Base-by-base conservation (phyloP, 2,888 invertebrate genomes). In the Agrilus cyanescens region DNA sequence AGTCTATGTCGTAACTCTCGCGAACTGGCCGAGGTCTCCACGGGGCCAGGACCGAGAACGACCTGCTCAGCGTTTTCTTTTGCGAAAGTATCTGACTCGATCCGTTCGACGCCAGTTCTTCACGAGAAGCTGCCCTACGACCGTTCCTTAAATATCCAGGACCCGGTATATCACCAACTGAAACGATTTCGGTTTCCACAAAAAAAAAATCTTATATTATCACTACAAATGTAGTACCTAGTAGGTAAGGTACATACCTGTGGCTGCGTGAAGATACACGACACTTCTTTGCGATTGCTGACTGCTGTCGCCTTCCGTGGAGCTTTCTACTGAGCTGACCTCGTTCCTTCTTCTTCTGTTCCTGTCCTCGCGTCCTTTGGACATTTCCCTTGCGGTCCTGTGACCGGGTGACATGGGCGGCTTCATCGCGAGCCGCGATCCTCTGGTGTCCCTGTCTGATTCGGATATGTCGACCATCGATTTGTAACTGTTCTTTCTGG, bases 111-210 rank as follows among this genome's bases (percentile, higher is more conserved):
- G 80, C 76, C 12, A 86, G 72, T 63, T 86, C 86, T 57, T 86
- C 86, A 15, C 85, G 74, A 25, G 86, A 86, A 20, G 75, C 72
- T 12, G 78, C 74, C 32, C 83, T 72, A 20, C 75, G 67, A 13
- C 76, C 77, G 50, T 69, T 70, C 42, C 61, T 53, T 16, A 68
- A 49, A 48, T 62, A 62, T 40, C 70, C 71, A 29, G 85, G 84
- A 55, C 83, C 82, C 13, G 88, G 87, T 60, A 88, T 88, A 63
- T 85, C 87, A 45, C 87, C 87, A 57, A 88, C 85, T 76, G 62
- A 4, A 69, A 68, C 37, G 35, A 25, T 10, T 25, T 10, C 2
- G 10, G 10, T 25, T 32, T 41, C 25, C 7, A 37, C 18, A 2
- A 33, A n/a, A n/a, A n/a, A n/a, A n/a, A n/a, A n/a, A n/a, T n/a